Evolutionary conservation across 1,140 invertebrate species (phyloP).

Genomic region (Drosophila novamexicana): DNA sequence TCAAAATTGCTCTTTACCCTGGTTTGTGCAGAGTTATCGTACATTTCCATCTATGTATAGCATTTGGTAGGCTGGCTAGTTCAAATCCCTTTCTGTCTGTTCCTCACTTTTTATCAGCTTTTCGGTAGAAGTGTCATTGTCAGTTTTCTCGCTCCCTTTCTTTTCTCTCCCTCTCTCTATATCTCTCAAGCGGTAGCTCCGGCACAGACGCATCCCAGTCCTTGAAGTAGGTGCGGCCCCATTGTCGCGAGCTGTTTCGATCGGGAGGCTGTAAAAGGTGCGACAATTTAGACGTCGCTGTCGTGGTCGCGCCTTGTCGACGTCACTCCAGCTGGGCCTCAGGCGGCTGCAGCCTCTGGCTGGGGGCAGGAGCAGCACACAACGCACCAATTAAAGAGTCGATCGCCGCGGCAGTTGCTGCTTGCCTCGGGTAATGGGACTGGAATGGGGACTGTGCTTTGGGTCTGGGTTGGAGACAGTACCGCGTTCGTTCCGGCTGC

Average conservation of each 20-base stretch:
- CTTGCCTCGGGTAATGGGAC: not conserved
- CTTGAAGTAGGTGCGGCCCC: constrained; percentile 19
- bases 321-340: constrained; percentile 33
- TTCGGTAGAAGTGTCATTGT: no score
- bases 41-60: no score
- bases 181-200: not conserved
- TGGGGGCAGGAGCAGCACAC: not conserved
- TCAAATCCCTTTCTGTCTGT: no score
- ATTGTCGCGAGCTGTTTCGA: not conserved
- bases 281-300: constrained; percentile 53
- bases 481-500: constrained; percentile 3
- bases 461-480: not conserved
- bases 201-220: not conserved
- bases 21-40: no score
- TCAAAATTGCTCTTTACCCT: no score
- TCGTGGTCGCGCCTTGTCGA: constrained; percentile 46
- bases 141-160: not conserved
- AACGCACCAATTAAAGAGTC: constrained; percentile 52
- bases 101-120: no score
- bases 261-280: constrained; percentile 42
- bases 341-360: not conserved
- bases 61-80: no score
- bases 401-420: constrained; percentile 19
- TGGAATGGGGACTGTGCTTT: not conserved
- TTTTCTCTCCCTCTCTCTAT: not conserved